Evolutionary conservation across 2,888 invertebrate species (phyloP).

Genomic region (Drosophila aldrichi): DNA sequence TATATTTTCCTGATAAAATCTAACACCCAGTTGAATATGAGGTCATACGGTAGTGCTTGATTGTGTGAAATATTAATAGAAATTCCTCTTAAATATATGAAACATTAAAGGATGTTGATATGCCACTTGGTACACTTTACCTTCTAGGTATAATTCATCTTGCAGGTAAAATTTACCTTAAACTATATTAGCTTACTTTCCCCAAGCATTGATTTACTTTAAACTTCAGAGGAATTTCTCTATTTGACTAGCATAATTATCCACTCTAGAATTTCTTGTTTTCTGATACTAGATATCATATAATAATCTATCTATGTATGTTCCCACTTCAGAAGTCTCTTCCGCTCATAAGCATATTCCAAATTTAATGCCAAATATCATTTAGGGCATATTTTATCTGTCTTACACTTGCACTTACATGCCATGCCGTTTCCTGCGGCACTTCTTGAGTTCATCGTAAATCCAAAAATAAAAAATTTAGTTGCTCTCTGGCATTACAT

Average conservation of each 20-base stretch:
- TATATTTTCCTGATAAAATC: not conserved
- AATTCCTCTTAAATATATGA: too few relatives aligned
- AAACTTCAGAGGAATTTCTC: too few relatives aligned
- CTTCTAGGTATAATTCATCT: too few relatives aligned
- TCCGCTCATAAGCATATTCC: not conserved
- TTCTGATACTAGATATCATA: not conserved
- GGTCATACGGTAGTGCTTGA: too few relatives aligned
- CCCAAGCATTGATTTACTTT: too few relatives aligned
- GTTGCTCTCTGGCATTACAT: constrained; percentile 11
- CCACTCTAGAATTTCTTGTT: not conserved
- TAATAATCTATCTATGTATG: not conserved
- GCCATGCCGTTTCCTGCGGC: constrained; percentile 47
- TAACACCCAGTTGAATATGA: too few relatives aligned
- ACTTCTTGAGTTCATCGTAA: constrained; percentile 14
- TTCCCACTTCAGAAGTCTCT: not conserved
- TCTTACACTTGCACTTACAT: constrained; percentile 42
- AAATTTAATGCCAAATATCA: not conserved
- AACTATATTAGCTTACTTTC: too few relatives aligned
- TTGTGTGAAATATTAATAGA: too few relatives aligned
- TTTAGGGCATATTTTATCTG: not conserved
- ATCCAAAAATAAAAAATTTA: not conserved
- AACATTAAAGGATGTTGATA: too few relatives aligned
- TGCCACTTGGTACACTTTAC: too few relatives aligned
- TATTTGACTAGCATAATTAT: not conserved
- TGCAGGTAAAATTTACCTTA: too few relatives aligned